Base-by-base conservation (phyloP, 2,888 invertebrate genomes). In the Meloe dianella region DNA sequence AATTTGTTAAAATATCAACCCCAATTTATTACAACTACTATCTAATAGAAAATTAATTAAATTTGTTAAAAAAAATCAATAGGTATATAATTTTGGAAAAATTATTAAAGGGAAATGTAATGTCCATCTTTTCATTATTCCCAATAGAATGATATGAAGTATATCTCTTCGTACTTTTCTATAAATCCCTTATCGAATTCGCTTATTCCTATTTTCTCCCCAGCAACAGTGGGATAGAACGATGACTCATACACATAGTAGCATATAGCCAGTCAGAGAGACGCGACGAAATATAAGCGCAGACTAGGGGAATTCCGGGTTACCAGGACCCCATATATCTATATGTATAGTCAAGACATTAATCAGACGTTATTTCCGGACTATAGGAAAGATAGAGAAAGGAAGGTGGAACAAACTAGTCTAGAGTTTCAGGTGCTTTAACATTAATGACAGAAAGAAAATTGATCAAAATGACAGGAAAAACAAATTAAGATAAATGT, bases 201-300 rank as follows among this genome's bases (percentile, higher is more conserved):
- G 60, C 63, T 60, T 62, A 47, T 64, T 22, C 62, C 54, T 54
- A 59, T 61, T 66, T 61, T 65, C 65, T 65, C 65, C 68, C 68
- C 68, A 68, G 68, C 68, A 68, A 68, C 68, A 68, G 68, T 59
- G 60, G 64, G 67, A 67, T 22, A 54, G 64, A 68, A 38, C 60
- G 63, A 65, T 68, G 68, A 68, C 65, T 68, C 68, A 68, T 47
- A 51, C 65, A 32, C 20, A 51, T 5, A 22, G 8, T 7, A 32
- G 10, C 7, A 32, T 38, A 38, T 38, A 51, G 54, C 12, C 14
- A 24, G 54, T 20, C 24, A 24, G 54, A 24, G 54, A 54, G 22
- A 54, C 54, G 54, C 54, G n/a, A n/a, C 4, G 20, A 54, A 54
- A 24, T 54, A 54, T 24, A 22, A 54, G 54, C 54, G 63, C 63